Evolutionary conservation across 2,113 vertebrate genomes (phyloP).

Genomic region (Sander vitreus): DNA sequence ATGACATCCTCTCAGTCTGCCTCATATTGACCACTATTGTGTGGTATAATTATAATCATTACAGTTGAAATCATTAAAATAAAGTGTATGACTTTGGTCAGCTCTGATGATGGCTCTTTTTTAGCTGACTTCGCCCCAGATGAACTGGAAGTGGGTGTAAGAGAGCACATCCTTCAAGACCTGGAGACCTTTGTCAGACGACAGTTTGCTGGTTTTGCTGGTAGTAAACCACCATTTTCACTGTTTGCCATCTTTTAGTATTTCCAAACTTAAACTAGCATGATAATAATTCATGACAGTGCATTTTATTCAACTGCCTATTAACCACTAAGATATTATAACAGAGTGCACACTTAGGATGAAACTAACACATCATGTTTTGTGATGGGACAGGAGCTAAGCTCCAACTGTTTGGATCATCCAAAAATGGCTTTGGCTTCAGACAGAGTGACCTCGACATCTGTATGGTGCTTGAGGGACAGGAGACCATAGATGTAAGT

Average conservation of each 20-base stretch:
- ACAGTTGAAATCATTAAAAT: neutral
- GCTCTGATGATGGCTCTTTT: neutral
- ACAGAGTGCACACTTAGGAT: neutral
- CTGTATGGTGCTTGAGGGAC: conserved; percentile 93
- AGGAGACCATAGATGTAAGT: conserved; percentile 89
- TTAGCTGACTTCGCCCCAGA: conserved; percentile 90
- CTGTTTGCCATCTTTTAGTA: neutral
- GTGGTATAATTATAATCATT: neutral
- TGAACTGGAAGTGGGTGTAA: conserved; percentile 87
- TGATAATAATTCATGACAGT: neutral
- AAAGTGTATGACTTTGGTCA: neutral
- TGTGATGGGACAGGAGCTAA: conserved; percentile 84
- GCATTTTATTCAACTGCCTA: neutral
- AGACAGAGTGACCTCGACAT: conserved; percentile 96
- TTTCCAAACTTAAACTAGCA: neutral
- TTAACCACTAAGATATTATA: neutral
- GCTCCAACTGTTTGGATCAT: conserved; percentile 93
- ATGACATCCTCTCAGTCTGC: neutral
- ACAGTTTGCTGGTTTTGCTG: conserved; percentile 93
- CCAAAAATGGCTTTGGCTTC: conserved; percentile 97
- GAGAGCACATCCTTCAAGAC: conserved; percentile 91
- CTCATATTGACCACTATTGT: neutral
- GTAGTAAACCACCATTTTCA: conserved; percentile 33
- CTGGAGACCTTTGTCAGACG: conserved; percentile 90
- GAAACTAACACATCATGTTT: neutral